phyloP scores from a whole-genome alignment of 2,888 invertebrate genomes.

The Acronicta psi region DNA sequence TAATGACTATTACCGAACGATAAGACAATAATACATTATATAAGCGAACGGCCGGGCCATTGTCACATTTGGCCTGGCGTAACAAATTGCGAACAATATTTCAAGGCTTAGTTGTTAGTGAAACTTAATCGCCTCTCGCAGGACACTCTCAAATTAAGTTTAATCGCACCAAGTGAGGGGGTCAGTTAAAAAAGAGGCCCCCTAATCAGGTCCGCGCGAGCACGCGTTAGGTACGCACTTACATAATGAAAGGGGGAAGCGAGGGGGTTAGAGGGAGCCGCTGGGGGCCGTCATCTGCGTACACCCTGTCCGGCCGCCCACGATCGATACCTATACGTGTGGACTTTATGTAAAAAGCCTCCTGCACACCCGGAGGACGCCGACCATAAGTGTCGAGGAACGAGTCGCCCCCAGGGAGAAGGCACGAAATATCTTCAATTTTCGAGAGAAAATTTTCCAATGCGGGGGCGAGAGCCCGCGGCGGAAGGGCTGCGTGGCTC shows the following conservation, averaged over 20 bases:
- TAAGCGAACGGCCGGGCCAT: conserved; percentile 34
- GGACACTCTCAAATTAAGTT: conserved; percentile 86
- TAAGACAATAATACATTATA: conserved; percentile 45
- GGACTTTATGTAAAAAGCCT: conserved; percentile 89
- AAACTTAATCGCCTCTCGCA: conserved; percentile 75
- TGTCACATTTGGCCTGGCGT: conserved; percentile 49
- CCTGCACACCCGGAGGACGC: conserved; percentile 87
- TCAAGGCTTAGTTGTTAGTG: conserved; percentile 67
- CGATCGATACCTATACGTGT: conserved; percentile 89
- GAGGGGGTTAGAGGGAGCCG: conserved; percentile 72
- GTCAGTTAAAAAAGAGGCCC: conserved; percentile 88
- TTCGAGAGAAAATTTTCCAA: conserved; percentile 89
- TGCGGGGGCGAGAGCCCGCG: conserved; percentile 86
- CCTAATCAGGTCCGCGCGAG: conserved; percentile 88
- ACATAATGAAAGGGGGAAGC: conserved; percentile 88
- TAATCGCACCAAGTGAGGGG: conserved; percentile 86
- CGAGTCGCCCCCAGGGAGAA: conserved; percentile 87
- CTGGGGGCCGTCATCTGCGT: conserved; percentile 87
- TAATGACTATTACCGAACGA: conserved; percentile 32
- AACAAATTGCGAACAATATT: conserved; percentile 60
- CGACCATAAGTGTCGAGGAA: conserved; percentile 89
- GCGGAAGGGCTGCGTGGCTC: conserved; percentile 84
- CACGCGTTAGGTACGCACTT: conserved; percentile 88
- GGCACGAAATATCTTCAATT: conserved; percentile 89
- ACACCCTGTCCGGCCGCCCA: conserved; percentile 87